Conservation (phyloP, 2,113 vertebrate genomes). For the Ctenodactylus gundi region DNA sequence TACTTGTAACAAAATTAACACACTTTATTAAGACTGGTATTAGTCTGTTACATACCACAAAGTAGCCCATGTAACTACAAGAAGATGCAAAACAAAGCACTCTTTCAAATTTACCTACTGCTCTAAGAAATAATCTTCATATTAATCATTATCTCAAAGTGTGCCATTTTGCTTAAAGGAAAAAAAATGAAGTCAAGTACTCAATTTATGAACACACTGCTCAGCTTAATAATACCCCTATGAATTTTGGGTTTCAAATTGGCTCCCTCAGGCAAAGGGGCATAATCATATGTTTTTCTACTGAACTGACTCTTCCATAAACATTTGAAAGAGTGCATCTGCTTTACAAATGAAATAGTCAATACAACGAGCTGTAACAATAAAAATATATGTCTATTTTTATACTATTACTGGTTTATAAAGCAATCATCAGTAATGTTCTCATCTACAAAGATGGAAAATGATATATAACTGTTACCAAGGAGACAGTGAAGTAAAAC, state of each 20-base stretch:
- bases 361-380: conserved; percentile 70
- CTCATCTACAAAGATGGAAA: conserved; percentile 73
- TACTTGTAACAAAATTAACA: conserved; percentile 56
- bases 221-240: conserved; percentile 65
- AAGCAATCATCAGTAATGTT: conserved; percentile 71
- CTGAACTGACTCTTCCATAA: conserved; percentile 74
- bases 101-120: conserved; percentile 49
- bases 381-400: conserved; percentile 75
- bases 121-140: conserved; percentile 30
- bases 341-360: conserved; percentile 67
- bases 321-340: conserved; percentile 73
- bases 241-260: conserved; percentile 74
- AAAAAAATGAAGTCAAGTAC: conserved; percentile 54
- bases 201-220: conserved; percentile 51
- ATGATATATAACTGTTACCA: conserved; percentile 82
- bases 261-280: conserved; percentile 62
- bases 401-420: conserved; percentile 72
- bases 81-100: conserved; percentile 25
- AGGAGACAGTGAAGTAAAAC: conserved; percentile 82
- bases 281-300: conserved; percentile 81
- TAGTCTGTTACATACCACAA: conserved; percentile 28
- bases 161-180: conserved; percentile 20
- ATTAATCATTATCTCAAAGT: conserved; percentile 56
- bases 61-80: conserved; percentile 4
- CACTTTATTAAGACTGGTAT: background rate